Percentiles rank a stretch among this genome's conserved stretches.
Evolutionary conservation across 2,888 invertebrate species (phyloP).

Genomic region (Neoascia interrupta): DNA sequence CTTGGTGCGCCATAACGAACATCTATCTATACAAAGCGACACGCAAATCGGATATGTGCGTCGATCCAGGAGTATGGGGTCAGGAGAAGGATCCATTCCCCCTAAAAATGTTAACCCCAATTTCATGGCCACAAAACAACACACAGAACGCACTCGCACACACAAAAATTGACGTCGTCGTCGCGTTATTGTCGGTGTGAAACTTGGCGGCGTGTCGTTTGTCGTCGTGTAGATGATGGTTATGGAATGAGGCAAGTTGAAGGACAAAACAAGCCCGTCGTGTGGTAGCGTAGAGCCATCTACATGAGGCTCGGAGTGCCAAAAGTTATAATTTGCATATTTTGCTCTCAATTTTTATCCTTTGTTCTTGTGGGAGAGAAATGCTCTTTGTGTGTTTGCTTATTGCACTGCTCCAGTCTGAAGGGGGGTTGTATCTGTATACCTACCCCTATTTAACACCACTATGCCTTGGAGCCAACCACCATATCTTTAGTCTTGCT

Average conservation of each 20-base stretch:
- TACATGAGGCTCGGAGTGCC: no score
- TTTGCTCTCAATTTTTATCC: background rate
- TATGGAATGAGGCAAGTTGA: background rate
- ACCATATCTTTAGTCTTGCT: background rate
- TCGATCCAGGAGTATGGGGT: background rate
- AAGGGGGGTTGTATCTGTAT: no score
- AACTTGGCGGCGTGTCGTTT: background rate
- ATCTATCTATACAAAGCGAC: no score
- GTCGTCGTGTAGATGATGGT: background rate
- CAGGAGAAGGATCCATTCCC: background rate
- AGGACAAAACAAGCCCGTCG: background rate
- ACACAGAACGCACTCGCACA: constrained; percentile 19
- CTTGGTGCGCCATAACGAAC: no score
- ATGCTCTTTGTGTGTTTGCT: constrained; percentile 17
- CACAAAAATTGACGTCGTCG: constrained; percentile 4
- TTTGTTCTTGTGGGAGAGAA: background rate
- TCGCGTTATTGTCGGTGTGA: background rate
- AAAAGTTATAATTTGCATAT: constrained; percentile 30
- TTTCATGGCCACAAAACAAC: constrained; percentile 34
- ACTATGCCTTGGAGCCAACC: background rate
- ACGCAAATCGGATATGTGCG: no score
- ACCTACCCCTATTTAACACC: background rate
- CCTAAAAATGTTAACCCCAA: background rate
- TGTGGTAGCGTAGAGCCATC: no score
- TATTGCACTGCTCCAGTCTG: no score